Conservation (phyloP, 2,888 invertebrate genomes). For the Metellina segmentata region DNA sequence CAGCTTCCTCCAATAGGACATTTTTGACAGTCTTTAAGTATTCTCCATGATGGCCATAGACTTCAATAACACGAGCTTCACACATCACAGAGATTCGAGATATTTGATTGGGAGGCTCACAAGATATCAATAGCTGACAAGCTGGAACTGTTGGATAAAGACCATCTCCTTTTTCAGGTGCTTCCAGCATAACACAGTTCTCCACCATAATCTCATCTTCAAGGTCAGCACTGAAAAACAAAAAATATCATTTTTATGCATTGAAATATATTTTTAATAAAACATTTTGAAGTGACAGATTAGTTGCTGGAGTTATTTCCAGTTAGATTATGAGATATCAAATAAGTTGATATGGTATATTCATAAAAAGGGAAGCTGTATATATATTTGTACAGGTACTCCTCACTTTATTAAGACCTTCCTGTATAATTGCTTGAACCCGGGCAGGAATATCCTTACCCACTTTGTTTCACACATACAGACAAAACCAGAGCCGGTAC, state of each 20-base stretch:
- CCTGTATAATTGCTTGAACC: too few relatives aligned
- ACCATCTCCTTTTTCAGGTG: constrained; percentile 58
- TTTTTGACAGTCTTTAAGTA: constrained; percentile 73
- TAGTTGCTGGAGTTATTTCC: too few relatives aligned
- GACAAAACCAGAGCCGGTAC: too few relatives aligned
- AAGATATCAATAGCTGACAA: constrained; percentile 71
- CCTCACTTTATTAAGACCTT: too few relatives aligned
- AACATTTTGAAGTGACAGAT: too few relatives aligned
- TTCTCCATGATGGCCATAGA: constrained; percentile 77
- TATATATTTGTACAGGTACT: too few relatives aligned
- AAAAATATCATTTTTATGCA: neutral
- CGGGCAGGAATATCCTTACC: too few relatives aligned
- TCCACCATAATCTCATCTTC: constrained; percentile 76
- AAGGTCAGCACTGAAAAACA: constrained; percentile 70
- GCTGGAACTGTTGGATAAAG: constrained; percentile 69
- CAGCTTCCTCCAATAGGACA: constrained; percentile 70
- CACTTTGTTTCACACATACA: too few relatives aligned
- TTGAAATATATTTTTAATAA: neutral
- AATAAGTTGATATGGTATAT: too few relatives aligned
- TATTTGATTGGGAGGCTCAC: constrained; percentile 66
- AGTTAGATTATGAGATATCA: too few relatives aligned
- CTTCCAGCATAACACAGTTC: constrained; percentile 73
- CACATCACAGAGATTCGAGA: constrained; percentile 63
- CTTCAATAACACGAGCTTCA: constrained; percentile 73
- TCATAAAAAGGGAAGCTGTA: too few relatives aligned